A percentile compares a stretch with the other conserved stretches of the same genome.
These are phyloP conservation scores for Molorchus minor DNA, from an alignment of 2,888 invertebrate species.

Conservation along the genomic window DNA sequence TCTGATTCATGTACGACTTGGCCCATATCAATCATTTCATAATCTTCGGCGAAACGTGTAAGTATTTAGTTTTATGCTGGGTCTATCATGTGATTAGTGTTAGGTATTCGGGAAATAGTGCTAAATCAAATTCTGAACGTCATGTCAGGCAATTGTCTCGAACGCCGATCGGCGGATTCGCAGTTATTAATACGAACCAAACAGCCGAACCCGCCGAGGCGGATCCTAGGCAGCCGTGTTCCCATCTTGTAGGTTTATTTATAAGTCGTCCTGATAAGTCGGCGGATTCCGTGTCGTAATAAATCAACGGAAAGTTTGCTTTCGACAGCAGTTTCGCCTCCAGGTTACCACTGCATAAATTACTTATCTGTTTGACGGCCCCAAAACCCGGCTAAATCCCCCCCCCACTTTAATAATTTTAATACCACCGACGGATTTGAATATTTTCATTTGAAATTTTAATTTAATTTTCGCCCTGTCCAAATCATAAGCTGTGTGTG, in stretches of 20 bases:
- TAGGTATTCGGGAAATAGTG: not conserved
- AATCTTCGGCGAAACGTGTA: too few species aligned
- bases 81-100: too few species aligned
- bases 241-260: slow-evolving; percentile 18
- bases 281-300: slow-evolving; percentile 30
- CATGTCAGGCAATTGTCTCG: not conserved
- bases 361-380: slow-evolving; percentile 33
- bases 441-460: slow-evolving; percentile 20
- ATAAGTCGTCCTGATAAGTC: slow-evolving; percentile 31
- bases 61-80: too few species aligned
- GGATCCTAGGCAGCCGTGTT: slow-evolving; percentile 1
- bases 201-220: not conserved
- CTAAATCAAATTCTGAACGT: not conserved
- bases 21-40: too few species aligned
- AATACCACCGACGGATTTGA: slow-evolving; percentile 9
- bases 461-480: slow-evolving; percentile 14
- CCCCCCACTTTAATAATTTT: slow-evolving; percentile 13
- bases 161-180: not conserved
- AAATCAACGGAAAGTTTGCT: slow-evolving; percentile 44
- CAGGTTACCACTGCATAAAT: slow-evolving; percentile 44
- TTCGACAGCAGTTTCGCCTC: slow-evolving; percentile 42
- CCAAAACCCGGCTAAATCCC: not conserved
- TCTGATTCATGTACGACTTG: too few species aligned
- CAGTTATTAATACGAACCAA: not conserved
- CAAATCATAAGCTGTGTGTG: not conserved